Evolutionary conservation across 2,113 vertebrate species (phyloP), one percentile per base, ranked within the genome.

Genomic region (Columba janthina): DNA sequence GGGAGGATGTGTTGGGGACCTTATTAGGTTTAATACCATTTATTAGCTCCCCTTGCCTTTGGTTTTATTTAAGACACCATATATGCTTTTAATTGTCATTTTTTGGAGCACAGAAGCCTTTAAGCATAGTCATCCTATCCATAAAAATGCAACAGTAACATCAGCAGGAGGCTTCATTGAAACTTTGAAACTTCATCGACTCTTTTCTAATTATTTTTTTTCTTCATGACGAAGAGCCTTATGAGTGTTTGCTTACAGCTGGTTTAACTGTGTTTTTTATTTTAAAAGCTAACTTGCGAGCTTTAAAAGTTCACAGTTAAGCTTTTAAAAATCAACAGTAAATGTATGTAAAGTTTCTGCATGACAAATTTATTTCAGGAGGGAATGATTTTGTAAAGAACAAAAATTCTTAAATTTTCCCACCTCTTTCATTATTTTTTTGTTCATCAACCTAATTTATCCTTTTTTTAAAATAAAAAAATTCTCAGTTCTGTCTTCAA

Each of bases 181-280:
- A 81, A 82, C 61, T 88, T 80, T 78, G 62, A 85, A 96, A 80
- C 22, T 85, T 81, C 75, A 70, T 79, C 29, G 46, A 71, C 62
- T 92, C 46, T 92, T 80, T 92, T 62, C 44, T 84, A 84, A 92
- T 78, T 92, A 60, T 90, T 84, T 44, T 58, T 90, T 85, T 93
- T 60, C 19, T 56, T 79, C 1, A 12, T 70, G 75, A 67, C 38
- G 48, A 61, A 56, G 50, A 96, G 65, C 19, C 87, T 94, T 89
- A 73, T 65, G 22, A 64, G 50, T 85, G 65, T 58, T 44, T 72
- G 32, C 58, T 87, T 93, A 64, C 73, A 95, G 76, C 66, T 92
- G 26, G 46, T 46, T 90, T 85, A 91, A 90, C 50, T 57, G 72
- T 16, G 6, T 5, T 64, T 93, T 93, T 90, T 82, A 80, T 87